phyloP scores from a whole-genome alignment of 2,888 invertebrate species.

The Sarcophaga variegata region DNA sequence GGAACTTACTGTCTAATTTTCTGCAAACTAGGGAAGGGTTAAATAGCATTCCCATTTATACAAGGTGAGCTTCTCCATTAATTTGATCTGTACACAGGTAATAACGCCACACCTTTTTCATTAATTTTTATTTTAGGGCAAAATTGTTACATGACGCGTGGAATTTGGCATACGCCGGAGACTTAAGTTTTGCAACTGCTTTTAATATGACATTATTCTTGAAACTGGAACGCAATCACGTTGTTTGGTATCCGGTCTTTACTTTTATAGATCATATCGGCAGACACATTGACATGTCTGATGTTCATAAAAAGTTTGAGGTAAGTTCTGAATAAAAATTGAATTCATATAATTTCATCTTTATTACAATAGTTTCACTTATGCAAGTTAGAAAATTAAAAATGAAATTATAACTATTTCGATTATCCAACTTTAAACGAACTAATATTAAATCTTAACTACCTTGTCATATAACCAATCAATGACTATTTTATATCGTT shows the following conservation, averaged over 20 bases:
- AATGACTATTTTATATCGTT: too few species aligned
- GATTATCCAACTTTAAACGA: too few species aligned
- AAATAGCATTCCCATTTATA: conserved; percentile 86
- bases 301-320: conserved; percentile 88
- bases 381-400: too few species aligned
- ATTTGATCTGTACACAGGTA: not conserved
- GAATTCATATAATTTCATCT: too few species aligned
- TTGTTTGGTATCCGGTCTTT: conserved; percentile 92
- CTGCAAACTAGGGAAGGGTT: conserved; percentile 84
- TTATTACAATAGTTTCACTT: too few species aligned
- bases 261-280: conserved; percentile 92
- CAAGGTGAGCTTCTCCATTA: conserved; percentile 78
- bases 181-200: conserved; percentile 88
- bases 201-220: conserved; percentile 91
- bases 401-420: too few species aligned
- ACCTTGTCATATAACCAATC: too few species aligned
- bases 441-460: too few species aligned
- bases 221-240: conserved; percentile 87
- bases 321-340: conserved; percentile 80
- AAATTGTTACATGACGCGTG: conserved; percentile 77
- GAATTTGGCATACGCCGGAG: conserved; percentile 83
- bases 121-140: conserved; percentile 70
- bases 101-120: not conserved
- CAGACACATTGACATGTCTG: conserved; percentile 86
- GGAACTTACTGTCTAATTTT: conserved; percentile 88